phyloP scores from a whole-genome alignment of 2,888 invertebrate genomes.

The Acronicta aceris region DNA sequence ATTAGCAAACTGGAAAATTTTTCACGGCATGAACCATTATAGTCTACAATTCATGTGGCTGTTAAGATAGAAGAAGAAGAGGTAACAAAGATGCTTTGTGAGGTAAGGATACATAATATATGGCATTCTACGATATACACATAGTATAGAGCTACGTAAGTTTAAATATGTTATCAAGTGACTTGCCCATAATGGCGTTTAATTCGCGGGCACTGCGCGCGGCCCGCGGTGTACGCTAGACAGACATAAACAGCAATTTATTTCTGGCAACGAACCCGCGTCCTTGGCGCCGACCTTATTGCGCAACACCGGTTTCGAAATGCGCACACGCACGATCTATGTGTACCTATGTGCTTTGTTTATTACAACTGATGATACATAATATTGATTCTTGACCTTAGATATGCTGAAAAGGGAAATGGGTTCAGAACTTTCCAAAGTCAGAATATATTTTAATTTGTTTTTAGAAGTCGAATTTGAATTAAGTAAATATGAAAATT shows the following conservation, averaged over 20 bases:
- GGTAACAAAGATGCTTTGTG: too few relatives aligned
- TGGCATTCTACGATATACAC: background rate
- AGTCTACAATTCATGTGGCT: too few relatives aligned
- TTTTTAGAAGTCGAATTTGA: slow-evolving; percentile 1
- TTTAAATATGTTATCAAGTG: background rate
- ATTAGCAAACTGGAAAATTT: too few relatives aligned
- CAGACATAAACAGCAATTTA: slow-evolving; percentile 85
- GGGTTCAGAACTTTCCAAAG: background rate
- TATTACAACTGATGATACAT: slow-evolving; percentile 56
- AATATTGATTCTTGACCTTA: slow-evolving; percentile 10
- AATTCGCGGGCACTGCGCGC: slow-evolving; percentile 46
- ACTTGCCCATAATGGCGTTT: slow-evolving; percentile 25
- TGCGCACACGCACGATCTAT: slow-evolving; percentile 76
- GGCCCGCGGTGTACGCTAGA: slow-evolving; percentile 74
- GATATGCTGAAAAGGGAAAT: background rate
- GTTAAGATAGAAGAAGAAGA: too few relatives aligned
- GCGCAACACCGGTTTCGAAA: slow-evolving; percentile 87
- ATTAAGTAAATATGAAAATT: background rate
- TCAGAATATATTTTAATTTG: background rate
- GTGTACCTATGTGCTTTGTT: slow-evolving; percentile 57
- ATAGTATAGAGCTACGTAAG: background rate
- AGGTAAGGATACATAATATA: background rate
- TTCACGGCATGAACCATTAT: too few relatives aligned
- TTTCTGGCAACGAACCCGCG: slow-evolving; percentile 88
- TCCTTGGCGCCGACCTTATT: slow-evolving; percentile 89